Base-by-base conservation (phyloP, 1,140 invertebrate species). In the Hypothenemus hampei region DNA sequence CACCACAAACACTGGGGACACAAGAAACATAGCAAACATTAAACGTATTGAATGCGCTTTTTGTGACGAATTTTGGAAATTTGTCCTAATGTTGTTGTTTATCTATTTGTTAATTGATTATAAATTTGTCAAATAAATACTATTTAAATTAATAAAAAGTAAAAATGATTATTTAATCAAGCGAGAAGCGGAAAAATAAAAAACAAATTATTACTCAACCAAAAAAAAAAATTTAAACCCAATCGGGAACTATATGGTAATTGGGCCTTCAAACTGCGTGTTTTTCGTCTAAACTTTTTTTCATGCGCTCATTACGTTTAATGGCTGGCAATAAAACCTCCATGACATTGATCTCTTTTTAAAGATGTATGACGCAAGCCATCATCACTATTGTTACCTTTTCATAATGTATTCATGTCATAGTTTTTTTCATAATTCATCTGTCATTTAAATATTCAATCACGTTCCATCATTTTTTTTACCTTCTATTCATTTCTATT, bases 1-100 rank as follows among this genome's bases (percentile, higher is more conserved):
- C 79, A 78, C 40, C 80, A 83, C 63, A 84, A 84, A 65, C 77
- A 83, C 59, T 84, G 81, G 79, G 78, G 78, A 60, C 78, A 73
- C 71, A 63, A 77, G 16, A 68, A 66, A 35, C 45, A 56, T 26
- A 58, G 54, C 48, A 57, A 57, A 39, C 57, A 62, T 37, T 59
- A 54, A 57, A 31, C 22, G 49, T 24, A 31, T 37, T 13, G 24
- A 58, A 49, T 49, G 57, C 52, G 46, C 29, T 37, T 16, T 13
- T 59, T 44, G 22, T 41, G 23, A 46, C 49, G 35, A 53, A 39
- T 52, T 45, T 46, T 39, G 26, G 41, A 23, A 49, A 47, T 52
- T 24, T 55, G 47, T 55, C 29, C 31, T 29, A 52, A 53, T 60
- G 59, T 57, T 59, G 41, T 59, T 59, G 47, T 59, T 59, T 53